These are phyloP conservation scores for Chrysotoxum bicinctum DNA, from an alignment of 2,888 invertebrate species.

Conservation along the genomic window DNA sequence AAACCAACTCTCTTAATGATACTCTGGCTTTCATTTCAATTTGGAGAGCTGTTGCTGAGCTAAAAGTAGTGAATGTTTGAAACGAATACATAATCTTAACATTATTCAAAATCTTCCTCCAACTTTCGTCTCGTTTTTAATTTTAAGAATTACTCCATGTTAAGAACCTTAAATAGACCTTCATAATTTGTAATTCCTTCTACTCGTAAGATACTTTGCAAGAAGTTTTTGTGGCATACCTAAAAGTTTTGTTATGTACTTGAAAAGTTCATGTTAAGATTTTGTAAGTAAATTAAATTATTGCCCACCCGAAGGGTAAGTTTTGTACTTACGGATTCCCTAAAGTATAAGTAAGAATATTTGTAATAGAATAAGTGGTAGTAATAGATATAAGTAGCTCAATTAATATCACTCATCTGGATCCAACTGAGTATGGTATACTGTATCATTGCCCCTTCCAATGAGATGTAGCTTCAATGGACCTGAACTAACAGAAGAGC, in stretches of 20 bases:
- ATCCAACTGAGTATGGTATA: too few species aligned
- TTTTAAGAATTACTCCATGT: neutral
- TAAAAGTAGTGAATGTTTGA: neutral
- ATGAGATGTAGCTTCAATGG: too few species aligned
- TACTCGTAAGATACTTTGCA: neutral
- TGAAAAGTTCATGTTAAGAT: neutral
- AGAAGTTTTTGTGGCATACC: neutral
- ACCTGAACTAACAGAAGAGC: neutral
- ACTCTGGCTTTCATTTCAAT: neutral
- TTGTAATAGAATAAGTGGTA: neutral
- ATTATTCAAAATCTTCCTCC: neutral
- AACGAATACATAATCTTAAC: neutral
- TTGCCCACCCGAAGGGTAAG: too few species aligned
- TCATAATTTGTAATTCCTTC: neutral
- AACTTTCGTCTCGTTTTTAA: neutral
- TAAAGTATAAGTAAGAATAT: too few species aligned
- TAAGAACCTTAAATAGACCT: neutral
- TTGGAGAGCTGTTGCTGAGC: neutral
- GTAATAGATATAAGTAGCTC: too few species aligned
- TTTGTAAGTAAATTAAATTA: neutral
- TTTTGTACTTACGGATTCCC: too few species aligned
- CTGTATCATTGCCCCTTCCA: too few species aligned
- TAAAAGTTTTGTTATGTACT: neutral
- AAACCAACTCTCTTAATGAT: constrained; percentile 9
- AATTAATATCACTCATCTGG: too few species aligned